A percentile compares a stretch with the other conserved stretches of the same genome.
Evolutionary conservation across 2,797 vertebrate genomes (phyloP).

Genomic region (Gastrophryne carolinensis): DNA sequence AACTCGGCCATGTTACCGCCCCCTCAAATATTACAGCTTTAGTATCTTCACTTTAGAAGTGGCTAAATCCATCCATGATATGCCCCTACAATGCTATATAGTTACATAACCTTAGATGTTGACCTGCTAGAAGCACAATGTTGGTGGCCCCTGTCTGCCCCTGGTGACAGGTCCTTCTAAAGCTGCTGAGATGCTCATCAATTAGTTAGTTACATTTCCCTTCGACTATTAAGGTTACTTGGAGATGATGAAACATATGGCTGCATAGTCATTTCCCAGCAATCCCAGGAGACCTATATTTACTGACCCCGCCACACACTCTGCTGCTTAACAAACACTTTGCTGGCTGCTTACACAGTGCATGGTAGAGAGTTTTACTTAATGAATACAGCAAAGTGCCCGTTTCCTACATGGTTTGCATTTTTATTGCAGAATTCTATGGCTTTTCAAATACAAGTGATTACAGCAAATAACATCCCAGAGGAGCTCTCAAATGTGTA

Average conservation of each 20-base stretch:
- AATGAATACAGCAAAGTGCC: conserved; percentile 13
- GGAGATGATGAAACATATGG: conserved; percentile 26
- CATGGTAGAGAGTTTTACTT: background rate
- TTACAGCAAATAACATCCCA: background rate
- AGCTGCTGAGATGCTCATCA: too few relatives aligned
- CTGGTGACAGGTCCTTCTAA: too few relatives aligned
- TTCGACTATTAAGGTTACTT: conserved; percentile 22
- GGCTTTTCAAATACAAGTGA: conserved; percentile 11
- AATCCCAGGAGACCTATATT: background rate
- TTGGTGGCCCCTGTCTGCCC: too few relatives aligned
- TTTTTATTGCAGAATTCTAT: background rate
- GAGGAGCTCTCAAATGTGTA: background rate
- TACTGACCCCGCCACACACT: background rate
- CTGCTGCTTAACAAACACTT: conserved; percentile 32
- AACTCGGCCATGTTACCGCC: too few relatives aligned
- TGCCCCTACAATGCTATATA: too few relatives aligned
- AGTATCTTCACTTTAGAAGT: too few relatives aligned
- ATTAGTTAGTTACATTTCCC: conserved; percentile 18
- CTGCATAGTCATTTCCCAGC: background rate
- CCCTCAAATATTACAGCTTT: too few relatives aligned
- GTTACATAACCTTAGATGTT: too few relatives aligned
- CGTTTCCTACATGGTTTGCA: conserved; percentile 1
- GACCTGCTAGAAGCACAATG: too few relatives aligned
- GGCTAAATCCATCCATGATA: too few relatives aligned
- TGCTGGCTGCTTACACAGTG: background rate